Conservation (phyloP, 2,113 vertebrate genomes). For the Lichenostomus cassidix region DNA sequence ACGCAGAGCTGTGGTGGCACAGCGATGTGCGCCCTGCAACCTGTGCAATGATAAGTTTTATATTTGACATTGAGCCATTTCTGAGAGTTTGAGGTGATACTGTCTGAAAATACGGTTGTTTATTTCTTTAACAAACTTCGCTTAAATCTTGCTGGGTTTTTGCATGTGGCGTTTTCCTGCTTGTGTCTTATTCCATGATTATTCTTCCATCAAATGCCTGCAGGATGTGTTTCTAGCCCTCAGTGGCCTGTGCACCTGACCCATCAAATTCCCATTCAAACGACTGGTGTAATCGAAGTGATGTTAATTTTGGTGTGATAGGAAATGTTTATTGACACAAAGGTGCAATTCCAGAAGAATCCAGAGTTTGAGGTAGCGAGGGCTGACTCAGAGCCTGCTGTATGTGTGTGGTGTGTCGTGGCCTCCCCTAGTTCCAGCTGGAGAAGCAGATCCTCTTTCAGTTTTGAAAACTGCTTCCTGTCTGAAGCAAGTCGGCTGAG, state of each 20-base stretch:
- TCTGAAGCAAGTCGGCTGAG: neutral
- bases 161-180: neutral
- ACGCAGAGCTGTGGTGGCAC: accelerated
- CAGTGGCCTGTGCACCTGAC: neutral
- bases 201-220: neutral
- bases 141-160: neutral
- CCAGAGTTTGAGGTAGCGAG: neutral
- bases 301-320: neutral
- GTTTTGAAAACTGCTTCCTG: slow-evolving; percentile 10
- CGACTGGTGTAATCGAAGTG: neutral
- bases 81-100: neutral
- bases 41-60: accelerated
- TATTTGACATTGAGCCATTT: neutral
- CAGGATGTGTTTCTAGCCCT: neutral
- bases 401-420: neutral
- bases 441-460: slow-evolving; percentile 24
- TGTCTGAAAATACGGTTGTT: neutral
- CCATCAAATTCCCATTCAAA: neutral
- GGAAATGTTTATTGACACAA: neutral
- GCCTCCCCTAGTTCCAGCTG: neutral
- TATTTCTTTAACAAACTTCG: neutral
- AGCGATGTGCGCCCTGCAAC: neutral
- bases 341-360: neutral
- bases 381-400: neutral
- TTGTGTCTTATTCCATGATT: neutral